Base-by-base conservation (phyloP, 2,888 invertebrate genomes). In the Cantharis rufa region DNA sequence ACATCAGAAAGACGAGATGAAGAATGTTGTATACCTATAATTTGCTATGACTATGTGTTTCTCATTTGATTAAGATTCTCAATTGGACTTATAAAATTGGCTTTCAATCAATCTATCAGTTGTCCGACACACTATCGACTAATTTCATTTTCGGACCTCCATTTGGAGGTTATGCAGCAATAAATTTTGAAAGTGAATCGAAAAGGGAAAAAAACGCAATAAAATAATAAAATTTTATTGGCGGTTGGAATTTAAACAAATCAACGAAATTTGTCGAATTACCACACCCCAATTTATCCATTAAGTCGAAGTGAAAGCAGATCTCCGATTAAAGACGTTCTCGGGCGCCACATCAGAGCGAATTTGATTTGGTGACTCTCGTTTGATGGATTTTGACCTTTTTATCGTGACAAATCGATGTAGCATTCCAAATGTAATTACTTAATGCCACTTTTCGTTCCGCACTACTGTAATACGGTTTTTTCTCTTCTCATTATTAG, bases 1-100 rank as follows among this genome's bases (percentile, higher is more conserved):
- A 69, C 72, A 76, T 66, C 69, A 61, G 69, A 75, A 71, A 63
- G 71, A 69, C 69, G 71, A 63, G 69, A 75, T 32, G 24, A 64
- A 72, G 72, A 76, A 70, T 72, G 71, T 11, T 70, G 64, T 28
- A 75, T 69, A 72, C 72, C 76, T 76, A 76, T 76, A 76, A 76
- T 76, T 75, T 75, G 72, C 76, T 70, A 68, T 76, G 76, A 63
- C 69, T 72, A 72, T 63, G 62, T 76, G 32, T 72, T 27, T 69
- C 66, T 68, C 64, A 66, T 66, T 66, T 66, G 64, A 66, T 66
- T 66, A 66, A 66, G 64, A 21, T 66, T 66, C 18, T 21, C 21
- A 66, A 66, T 66, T 66, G 64, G 24, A 66, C 64, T 66, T 66
- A 66, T 66, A 63, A 69, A 75, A 75, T 75, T 75, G 69, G 69